Percentiles rank a stretch among this genome's conserved stretches.
phyloP scores from a whole-genome alignment of 2,113 vertebrate species.

The Corapipo altera region DNA sequence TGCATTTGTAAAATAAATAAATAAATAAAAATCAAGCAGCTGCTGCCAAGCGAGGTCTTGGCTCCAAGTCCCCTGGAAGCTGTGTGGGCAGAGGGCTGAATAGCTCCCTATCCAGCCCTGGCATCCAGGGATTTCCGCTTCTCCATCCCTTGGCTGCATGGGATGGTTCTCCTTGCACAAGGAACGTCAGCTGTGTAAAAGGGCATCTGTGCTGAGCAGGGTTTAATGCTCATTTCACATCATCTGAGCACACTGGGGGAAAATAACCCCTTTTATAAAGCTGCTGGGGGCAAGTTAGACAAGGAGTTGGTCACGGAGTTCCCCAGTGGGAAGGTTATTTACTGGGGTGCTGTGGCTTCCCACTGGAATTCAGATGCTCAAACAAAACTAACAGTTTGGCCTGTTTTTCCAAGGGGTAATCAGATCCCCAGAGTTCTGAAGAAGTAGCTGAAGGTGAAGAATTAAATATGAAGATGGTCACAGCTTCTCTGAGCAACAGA shows the following conservation, averaged over 20 bases:
- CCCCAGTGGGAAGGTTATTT: neutral
- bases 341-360: neutral
- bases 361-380: neutral
- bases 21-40: constrained; percentile 13
- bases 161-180: constrained; percentile 8
- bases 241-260: neutral
- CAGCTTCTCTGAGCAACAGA: neutral
- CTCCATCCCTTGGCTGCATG: constrained; percentile 22
- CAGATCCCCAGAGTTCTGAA: neutral
- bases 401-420: neutral
- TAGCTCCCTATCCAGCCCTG: constrained; percentile 40
- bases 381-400: neutral
- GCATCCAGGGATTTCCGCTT: constrained; percentile 61
- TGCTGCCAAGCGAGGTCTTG: constrained; percentile 64
- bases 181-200: constrained; percentile 21
- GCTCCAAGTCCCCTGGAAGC: constrained; percentile 60
- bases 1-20: neutral
- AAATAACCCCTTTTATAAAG: neutral
- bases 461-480: neutral
- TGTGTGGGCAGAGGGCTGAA: constrained; percentile 72
- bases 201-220: neutral
- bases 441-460: neutral
- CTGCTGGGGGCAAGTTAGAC: accelerated
- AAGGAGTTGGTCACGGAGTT: accelerated
- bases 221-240: neutral